These are phyloP conservation scores for Gonioctena quinquepunctata DNA, from an alignment of 1,140 invertebrate genomes.

Conservation along the genomic window DNA sequence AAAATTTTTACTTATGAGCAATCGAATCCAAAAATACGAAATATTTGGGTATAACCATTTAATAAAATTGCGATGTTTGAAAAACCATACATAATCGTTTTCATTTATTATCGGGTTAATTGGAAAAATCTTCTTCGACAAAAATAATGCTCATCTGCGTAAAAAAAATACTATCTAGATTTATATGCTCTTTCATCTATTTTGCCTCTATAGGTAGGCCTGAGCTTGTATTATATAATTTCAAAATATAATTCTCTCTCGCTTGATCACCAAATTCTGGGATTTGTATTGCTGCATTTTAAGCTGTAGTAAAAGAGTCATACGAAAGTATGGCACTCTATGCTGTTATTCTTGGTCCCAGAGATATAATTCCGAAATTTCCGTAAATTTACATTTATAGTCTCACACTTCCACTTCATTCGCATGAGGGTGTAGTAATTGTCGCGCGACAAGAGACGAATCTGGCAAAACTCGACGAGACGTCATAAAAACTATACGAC, in stretches of 20 bases:
- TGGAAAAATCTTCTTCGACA: too few species aligned
- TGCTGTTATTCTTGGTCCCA: neutral
- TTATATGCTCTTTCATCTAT: too few species aligned
- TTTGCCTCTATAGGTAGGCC: too few species aligned
- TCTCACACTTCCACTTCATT: neutral
- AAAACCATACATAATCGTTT: too few species aligned
- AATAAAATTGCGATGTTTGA: too few species aligned
- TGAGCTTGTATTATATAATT: too few species aligned
- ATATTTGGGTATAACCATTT: too few species aligned
- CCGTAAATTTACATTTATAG: neutral
- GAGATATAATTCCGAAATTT: neutral
- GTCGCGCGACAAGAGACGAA: neutral
- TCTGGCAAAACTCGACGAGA: neutral
- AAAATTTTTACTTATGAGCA: too few species aligned
- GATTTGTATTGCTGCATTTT: neutral
- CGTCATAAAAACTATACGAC: neutral
- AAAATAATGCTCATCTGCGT: too few species aligned
- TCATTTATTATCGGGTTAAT: too few species aligned
- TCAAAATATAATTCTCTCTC: neutral
- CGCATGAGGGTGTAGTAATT: neutral
- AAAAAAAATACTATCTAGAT: too few species aligned
- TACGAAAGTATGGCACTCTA: neutral
- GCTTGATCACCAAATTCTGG: neutral
- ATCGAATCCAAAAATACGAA: too few species aligned
- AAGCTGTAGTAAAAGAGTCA: neutral